Evolutionary conservation across 2,888 invertebrate species (phyloP).

Genomic region (Agrochola circellaris): DNA sequence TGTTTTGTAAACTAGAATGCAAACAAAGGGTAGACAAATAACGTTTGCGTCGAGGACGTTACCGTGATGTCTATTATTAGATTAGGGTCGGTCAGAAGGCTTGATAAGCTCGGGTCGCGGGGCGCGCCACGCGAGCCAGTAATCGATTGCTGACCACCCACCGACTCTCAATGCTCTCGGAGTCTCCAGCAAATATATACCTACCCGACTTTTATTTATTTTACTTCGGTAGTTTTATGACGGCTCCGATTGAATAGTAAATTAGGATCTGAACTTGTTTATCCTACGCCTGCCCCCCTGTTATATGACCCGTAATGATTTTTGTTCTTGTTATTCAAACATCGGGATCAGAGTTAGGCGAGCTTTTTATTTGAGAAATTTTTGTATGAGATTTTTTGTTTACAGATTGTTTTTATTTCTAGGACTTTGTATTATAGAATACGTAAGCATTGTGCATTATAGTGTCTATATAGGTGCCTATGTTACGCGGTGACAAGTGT

Average conservation of each 20-base stretch:
- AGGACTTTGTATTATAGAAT: background rate
- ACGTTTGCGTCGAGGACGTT: conserved; percentile 66
- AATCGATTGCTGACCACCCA: conserved; percentile 76
- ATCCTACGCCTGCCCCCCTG: conserved; percentile 28
- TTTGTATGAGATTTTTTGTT: conserved; percentile 12
- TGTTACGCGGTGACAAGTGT: conserved; percentile 23
- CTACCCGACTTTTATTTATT: conserved; percentile 66
- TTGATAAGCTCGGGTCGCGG: conserved; percentile 78
- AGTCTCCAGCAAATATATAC: conserved; percentile 62
- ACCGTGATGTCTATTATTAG: conserved; percentile 82
- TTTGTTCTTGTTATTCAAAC: conserved; percentile 56
- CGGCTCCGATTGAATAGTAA: conserved; percentile 60
- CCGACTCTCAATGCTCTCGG: conserved; percentile 66
- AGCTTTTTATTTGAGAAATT: conserved; percentile 14
- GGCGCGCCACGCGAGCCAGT: conserved; percentile 79
- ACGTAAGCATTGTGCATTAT: background rate
- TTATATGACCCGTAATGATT: conserved; percentile 51
- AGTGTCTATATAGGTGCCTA: background rate
- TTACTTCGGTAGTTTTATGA: conserved; percentile 69
- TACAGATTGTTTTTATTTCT: conserved; percentile 6
- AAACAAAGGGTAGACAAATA: conserved; percentile 62
- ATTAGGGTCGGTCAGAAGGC: conserved; percentile 81
- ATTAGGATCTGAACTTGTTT: conserved; percentile 57
- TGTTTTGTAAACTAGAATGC: conserved; percentile 51
- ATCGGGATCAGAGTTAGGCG: conserved; percentile 5